Percentiles rank a stretch among this genome's conserved stretches.
These are phyloP conservation scores for Wiebesia pumilae DNA, from an alignment of 1,140 invertebrate species.

Conservation along the genomic window DNA sequence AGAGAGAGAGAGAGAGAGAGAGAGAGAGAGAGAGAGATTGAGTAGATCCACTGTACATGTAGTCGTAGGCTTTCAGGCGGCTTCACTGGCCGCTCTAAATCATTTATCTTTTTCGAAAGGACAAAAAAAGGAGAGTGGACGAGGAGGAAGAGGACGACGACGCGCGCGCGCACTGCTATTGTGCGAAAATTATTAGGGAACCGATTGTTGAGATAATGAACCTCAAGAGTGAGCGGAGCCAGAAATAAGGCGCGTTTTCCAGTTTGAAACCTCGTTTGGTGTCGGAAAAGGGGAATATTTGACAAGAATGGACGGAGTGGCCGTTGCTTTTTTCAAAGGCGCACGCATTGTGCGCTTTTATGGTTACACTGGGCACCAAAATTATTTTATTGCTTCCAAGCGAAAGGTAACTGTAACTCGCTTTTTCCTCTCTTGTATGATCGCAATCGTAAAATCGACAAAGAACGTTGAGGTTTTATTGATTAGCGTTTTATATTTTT, in stretches of 20 bases:
- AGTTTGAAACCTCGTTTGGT: not conserved
- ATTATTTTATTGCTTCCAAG: conserved; percentile 24
- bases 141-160: not conserved
- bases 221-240: conserved; percentile 14
- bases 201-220: conserved; percentile 48
- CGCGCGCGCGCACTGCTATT: conserved; percentile 13
- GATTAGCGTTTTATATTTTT: not conserved
- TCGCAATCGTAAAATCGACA: conserved; percentile 18
- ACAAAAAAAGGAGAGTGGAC: conserved; percentile 6
- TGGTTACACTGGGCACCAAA: conserved; percentile 17
- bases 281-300: conserved; percentile 28
- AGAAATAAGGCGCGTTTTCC: conserved; percentile 7
- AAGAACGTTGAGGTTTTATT: not conserved
- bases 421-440: not conserved
- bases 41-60: not conserved
- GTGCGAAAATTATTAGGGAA: conserved; percentile 47
- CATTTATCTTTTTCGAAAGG: conserved; percentile 46
- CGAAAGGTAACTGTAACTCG: not conserved
- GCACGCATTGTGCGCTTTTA: conserved; percentile 16
- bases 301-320: conserved; percentile 49
- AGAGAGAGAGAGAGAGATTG: conserved; percentile 26
- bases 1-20: conserved; percentile 8
- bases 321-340: conserved; percentile 47
- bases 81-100: conserved; percentile 36
- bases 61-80: conserved; percentile 18